Evolutionary conservation across 2,797 vertebrate genomes (phyloP).

Genomic region (Ctenochaetus hawaiiensis): DNA sequence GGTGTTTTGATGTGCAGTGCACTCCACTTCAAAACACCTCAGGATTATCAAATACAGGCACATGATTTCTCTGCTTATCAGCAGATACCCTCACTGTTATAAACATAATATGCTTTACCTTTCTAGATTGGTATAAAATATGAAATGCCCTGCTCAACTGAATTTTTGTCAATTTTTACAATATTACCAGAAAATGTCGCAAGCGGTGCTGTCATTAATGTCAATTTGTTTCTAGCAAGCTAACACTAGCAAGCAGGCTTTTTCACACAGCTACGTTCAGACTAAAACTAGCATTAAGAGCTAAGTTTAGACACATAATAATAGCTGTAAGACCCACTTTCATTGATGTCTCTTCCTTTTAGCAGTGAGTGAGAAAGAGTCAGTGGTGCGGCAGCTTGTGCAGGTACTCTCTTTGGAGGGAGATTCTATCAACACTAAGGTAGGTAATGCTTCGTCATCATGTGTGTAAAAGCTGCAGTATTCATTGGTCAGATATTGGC

Average conservation of each 20-base stretch:
- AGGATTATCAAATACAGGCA: no score
- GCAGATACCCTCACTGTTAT: no score
- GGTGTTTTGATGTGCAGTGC: no score
- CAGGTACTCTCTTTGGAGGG: constrained; percentile 86
- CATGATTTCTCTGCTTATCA: no score
- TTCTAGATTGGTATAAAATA: no score
- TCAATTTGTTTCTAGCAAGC: no score
- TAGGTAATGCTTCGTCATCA: constrained; percentile 15
- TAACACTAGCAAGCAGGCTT: not conserved
- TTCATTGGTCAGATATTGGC: not conserved
- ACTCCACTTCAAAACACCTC: no score
- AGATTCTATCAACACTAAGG: constrained; percentile 85
- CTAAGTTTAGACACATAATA: not conserved
- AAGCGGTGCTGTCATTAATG: no score
- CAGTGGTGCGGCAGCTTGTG: constrained; percentile 83
- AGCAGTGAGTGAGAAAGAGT: constrained; percentile 81
- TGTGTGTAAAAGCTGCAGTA: not conserved
- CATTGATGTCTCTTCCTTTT: constrained; percentile 1
- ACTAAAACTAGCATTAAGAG: not conserved
- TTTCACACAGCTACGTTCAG: not conserved
- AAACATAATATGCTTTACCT: no score
- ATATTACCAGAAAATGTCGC: no score
- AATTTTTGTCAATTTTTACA: no score
- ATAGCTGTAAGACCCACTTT: not conserved
- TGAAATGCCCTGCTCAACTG: no score